Base-by-base conservation (phyloP, 2,888 invertebrate genomes). In the Plemyria rubiginata region DNA sequence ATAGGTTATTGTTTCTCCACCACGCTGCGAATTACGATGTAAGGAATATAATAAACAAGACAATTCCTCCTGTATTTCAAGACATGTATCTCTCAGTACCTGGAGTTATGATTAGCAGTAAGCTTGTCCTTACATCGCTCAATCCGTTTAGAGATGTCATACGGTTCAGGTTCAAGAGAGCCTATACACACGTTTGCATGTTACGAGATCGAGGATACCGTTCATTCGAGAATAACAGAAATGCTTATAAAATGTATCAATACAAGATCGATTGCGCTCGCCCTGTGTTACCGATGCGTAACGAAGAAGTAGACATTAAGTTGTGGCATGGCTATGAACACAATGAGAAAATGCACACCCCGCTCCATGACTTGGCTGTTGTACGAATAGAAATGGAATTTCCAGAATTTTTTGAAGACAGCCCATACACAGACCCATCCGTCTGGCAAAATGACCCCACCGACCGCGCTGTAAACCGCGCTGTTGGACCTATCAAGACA, bases 361-460 rank as follows among this genome's bases (percentile, higher is more conserved):
- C 58, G 0, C n/a, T 52, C 7, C 58, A 58, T 16, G 58, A 58
- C 13, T 29, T 58, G 12, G 3, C 46, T 28, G 46, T 58, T 7
- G n/a, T 58, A 40, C 51, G 58, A 6, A 13, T 41, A n/a, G 4
- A 50, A 0, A 6, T 6, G 13, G 4, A 46, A 12, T 16, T 29
- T 12, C 4, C 11, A 9, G 8, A 15, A 0, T 40, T 40, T 0
- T 1, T 11, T n/a, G 8, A 2, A 6, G 16, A 22, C 2, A 4
- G 4, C 12, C 36, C n/a, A 29, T 48, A 48, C 16, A 32, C 13
- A 32, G 4, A 13, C 15, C 15, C 5, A 11, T 13, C 6, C 8
- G 13, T 13, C 11, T 50, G 12, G 13, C 0, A 7, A 11, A 45
- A 45, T 9, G 9, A 8, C 16, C 16, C 32, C 8, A 7, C 13